Conservation (phyloP, 2,888 invertebrate genomes). For the Sarcophaga caerulescens region DNA sequence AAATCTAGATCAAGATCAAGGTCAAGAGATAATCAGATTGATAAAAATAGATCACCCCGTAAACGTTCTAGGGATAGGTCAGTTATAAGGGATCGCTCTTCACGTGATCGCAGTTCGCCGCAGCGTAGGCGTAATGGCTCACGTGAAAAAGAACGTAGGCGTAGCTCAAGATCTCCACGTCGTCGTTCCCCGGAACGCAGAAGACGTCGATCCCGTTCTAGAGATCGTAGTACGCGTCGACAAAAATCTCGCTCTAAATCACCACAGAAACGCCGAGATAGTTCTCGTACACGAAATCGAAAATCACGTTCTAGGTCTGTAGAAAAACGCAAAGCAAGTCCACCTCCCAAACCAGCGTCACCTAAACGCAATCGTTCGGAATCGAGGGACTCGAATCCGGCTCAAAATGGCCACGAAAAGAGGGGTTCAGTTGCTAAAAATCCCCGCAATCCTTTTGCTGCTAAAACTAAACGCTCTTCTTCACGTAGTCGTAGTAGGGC, state of each 20-base stretch:
- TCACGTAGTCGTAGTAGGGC: conserved; percentile 69
- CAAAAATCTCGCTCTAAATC: conserved; percentile 73
- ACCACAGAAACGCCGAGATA: conserved; percentile 69
- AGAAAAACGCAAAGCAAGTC: conserved; percentile 68
- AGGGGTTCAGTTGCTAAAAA: conserved; percentile 66
- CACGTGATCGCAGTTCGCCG: conserved; percentile 77
- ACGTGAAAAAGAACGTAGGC: conserved; percentile 69
- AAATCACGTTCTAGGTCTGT: conserved; percentile 71
- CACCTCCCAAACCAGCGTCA: conserved; percentile 57
- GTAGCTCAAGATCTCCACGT: conserved; percentile 72
- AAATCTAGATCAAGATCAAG: conserved; percentile 76
- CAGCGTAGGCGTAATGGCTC: conserved; percentile 72
- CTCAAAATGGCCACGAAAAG: conserved; percentile 77
- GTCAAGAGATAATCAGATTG: conserved; percentile 70
- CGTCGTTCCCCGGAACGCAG: conserved; percentile 72
- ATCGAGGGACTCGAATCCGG: conserved; percentile 70
- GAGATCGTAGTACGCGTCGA: conserved; percentile 71
- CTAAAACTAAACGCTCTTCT: conserved; percentile 60
- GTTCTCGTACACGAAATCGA: conserved; percentile 70
- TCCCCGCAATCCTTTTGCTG: conserved; percentile 63
- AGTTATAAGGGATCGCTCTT: conserved; percentile 70
- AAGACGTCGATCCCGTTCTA: conserved; percentile 71
- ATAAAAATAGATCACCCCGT: conserved; percentile 76
- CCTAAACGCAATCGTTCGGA: conserved; percentile 70
- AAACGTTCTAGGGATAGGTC: conserved; percentile 74